Conservation (phyloP, 2,797 vertebrate species). For the Pangasius sanitwongsei region DNA sequence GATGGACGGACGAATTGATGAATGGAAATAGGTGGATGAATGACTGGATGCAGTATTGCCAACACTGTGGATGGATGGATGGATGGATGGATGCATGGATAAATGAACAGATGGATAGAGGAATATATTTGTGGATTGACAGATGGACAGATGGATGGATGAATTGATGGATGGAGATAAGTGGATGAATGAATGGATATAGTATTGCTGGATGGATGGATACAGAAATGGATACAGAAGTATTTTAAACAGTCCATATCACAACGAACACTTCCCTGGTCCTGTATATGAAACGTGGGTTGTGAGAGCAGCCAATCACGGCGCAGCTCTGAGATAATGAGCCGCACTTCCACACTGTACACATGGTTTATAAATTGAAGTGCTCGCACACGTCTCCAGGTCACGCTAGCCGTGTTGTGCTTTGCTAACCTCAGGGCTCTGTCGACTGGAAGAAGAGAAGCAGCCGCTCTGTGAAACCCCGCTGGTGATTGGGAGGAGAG, state of each 20-base stretch:
- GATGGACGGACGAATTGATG: not conserved
- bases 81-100: not conserved
- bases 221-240: not conserved
- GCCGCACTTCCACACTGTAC: not conserved
- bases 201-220: not conserved
- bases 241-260: not conserved
- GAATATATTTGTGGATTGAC: not conserved
- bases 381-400: not conserved
- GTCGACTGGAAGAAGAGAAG: not conserved
- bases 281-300: not conserved
- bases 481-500: constrained; percentile 37
- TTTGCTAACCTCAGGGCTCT: constrained; percentile 24
- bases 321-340: not conserved
- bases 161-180: not conserved
- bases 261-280: not conserved
- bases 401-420: not conserved
- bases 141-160: not conserved
- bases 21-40: too few relatives aligned
- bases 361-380: not conserved
- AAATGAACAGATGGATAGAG: not conserved
- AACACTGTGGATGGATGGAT: too few relatives aligned
- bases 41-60: not conserved
- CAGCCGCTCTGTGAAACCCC: constrained; percentile 11
- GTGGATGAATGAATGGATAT: not conserved
- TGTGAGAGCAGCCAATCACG: not conserved